Conservation (phyloP, 2,888 invertebrate genomes). For the Ormyrus rosae region DNA sequence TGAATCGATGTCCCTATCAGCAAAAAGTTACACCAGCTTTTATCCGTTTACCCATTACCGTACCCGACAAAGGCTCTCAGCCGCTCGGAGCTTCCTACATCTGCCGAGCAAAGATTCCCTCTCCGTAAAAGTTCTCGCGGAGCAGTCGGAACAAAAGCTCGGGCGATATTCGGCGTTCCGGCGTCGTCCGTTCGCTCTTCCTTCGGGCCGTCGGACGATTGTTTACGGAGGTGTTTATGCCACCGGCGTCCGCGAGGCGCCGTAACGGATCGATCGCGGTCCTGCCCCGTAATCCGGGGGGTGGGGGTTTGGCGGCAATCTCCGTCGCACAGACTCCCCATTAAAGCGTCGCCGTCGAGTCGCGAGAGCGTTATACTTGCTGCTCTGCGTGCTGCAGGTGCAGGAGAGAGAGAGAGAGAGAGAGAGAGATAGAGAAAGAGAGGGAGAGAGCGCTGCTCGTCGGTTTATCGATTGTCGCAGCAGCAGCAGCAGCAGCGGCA, state of each 20-base stretch:
- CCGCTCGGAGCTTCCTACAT: too few species aligned
- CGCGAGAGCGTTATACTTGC: not conserved
- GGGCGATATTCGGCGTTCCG: too few species aligned
- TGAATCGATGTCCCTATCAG: too few species aligned
- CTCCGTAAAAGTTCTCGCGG: too few species aligned
- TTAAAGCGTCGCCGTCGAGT: slow-evolving; percentile 43
- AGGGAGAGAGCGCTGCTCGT: slow-evolving; percentile 55
- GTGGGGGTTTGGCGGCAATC: slow-evolving; percentile 36
- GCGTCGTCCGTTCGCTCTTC: too few species aligned
- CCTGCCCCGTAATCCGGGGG: slow-evolving; percentile 48
- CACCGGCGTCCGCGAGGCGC: slow-evolving; percentile 61
- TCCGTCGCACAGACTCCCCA: slow-evolving; percentile 32
- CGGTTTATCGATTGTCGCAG: slow-evolving; percentile 62
- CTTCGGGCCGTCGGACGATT: too few species aligned
- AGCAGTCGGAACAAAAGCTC: too few species aligned
- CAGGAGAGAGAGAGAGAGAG: slow-evolving; percentile 55
- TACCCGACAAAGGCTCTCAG: too few species aligned
- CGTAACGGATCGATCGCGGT: slow-evolving; percentile 61
- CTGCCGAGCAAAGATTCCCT: too few species aligned
- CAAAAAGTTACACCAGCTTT: too few species aligned
- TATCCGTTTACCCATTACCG: too few species aligned
- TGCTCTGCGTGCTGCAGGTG: slow-evolving; percentile 20
- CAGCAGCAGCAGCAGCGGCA: not conserved
- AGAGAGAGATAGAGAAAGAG: slow-evolving; percentile 63
- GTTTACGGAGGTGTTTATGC: too few species aligned